phyloP scores from a whole-genome alignment of 2,113 vertebrate genomes.

The Nettapus auritus region DNA sequence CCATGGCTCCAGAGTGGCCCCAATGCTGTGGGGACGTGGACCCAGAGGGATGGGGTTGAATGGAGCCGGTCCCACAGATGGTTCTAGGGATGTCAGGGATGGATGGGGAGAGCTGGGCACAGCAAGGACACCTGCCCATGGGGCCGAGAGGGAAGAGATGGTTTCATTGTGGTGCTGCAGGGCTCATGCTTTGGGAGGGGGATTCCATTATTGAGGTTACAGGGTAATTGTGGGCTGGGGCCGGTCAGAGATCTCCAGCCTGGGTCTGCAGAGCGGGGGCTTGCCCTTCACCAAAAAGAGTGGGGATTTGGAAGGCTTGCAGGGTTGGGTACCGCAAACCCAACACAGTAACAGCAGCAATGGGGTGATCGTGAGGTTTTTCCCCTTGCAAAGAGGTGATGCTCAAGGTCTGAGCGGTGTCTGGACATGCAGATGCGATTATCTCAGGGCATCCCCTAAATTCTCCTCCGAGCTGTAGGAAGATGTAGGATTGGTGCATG shows the following conservation, averaged over 20 bases:
- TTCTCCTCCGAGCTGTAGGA: neutral
- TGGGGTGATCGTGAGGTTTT: fast-evolving
- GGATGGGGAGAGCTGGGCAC: neutral
- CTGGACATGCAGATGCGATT: neutral
- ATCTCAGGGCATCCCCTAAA: neutral
- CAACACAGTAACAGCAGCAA: fast-evolving
- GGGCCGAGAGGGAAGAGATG: neutral
- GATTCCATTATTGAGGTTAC: fast-evolving
- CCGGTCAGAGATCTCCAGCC: no score
- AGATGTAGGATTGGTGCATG: neutral
- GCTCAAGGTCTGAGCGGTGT: neutral
- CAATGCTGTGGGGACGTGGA: neutral
- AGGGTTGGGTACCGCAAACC: neutral
- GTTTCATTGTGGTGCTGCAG: neutral
- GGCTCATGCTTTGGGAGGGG: no score
- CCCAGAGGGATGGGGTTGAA: fast-evolving
- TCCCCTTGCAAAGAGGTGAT: neutral
- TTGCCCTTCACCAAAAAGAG: neutral
- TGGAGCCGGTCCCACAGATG: fast-evolving
- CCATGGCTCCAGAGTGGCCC: neutral
- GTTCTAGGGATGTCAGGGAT: neutral
- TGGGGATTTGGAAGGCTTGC: neutral
- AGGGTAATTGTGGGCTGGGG: neutral
- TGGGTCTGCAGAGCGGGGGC: neutral
- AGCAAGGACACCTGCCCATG: fast-evolving